A percentile compares a stretch with the other conserved stretches of the same genome.
Evolutionary conservation across 1,140 invertebrate species (phyloP).

Genomic region (Drosophila yakuba): DNA sequence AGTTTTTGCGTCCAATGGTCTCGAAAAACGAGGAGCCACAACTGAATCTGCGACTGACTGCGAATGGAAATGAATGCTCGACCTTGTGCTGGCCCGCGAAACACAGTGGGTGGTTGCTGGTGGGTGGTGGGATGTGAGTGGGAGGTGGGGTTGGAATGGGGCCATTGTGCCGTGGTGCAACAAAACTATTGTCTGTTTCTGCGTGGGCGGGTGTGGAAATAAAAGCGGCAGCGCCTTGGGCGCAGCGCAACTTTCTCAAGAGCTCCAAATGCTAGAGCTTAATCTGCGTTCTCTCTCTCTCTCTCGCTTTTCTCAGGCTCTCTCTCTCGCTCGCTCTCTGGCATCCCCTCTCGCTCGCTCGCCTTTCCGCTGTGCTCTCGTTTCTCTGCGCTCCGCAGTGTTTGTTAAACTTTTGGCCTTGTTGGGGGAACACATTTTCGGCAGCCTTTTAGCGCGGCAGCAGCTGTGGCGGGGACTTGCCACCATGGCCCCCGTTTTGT

Average conservation of each 20-base stretch:
- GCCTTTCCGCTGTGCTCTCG: neutral
- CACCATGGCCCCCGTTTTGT: constrained; percentile 34
- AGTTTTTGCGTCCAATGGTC: constrained; percentile 15
- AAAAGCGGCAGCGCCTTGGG: constrained; percentile 44
- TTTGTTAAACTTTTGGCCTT: constrained; percentile 71
- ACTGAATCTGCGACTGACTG: constrained; percentile 45
- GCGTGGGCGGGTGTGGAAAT: constrained; percentile 10
- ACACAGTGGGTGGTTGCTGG: neutral
- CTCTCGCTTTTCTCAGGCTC: neutral
- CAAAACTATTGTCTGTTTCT: constrained; percentile 32
- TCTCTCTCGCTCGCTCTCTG: neutral
- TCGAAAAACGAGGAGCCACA: constrained; percentile 8
- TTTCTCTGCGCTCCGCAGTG: constrained; percentile 32
- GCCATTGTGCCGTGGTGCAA: constrained; percentile 22
- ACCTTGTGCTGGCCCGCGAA: constrained; percentile 32
- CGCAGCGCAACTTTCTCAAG: constrained; percentile 69
- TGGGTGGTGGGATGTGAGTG: neutral
- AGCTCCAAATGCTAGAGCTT: constrained; percentile 72
- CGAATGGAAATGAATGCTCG: constrained; percentile 66
- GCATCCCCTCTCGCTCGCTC: neutral
- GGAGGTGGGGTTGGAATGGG: neutral
- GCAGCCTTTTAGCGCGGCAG: constrained; percentile 40
- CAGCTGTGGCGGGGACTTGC: constrained; percentile 4
- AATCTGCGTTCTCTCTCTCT: constrained; percentile 54
- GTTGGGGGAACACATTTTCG: constrained; percentile 57